These are phyloP conservation scores for Hedychridium roseum DNA, from an alignment of 2,888 invertebrate genomes.

Conservation along the genomic window DNA sequence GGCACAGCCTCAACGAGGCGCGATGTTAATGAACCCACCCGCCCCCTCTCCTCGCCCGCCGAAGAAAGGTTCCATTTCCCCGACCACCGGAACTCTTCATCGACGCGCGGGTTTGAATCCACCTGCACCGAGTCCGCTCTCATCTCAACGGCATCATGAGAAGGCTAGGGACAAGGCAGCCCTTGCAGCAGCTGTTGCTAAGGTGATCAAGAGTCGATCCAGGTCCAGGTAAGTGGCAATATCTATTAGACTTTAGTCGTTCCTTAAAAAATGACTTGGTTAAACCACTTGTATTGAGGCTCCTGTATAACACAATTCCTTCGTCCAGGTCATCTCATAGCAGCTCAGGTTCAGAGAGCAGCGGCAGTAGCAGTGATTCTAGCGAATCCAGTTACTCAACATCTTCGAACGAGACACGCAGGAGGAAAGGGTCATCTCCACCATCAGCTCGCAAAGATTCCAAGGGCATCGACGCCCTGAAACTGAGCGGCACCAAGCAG, in stretches of 20 bases:
- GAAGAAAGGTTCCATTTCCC: constrained; percentile 58
- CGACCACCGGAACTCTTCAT: constrained; percentile 58
- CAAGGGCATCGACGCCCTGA: constrained; percentile 70
- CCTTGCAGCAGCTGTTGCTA: constrained; percentile 57
- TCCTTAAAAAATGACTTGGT: no score
- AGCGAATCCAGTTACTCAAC: constrained; percentile 68
- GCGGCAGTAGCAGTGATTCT: constrained; percentile 69
- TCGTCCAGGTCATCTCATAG: constrained; percentile 63
- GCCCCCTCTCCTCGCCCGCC: constrained; percentile 71
- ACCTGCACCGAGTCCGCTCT: constrained; percentile 57
- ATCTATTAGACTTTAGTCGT: background rate
- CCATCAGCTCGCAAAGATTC: constrained; percentile 61
- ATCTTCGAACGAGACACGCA: constrained; percentile 63
- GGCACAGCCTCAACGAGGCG: constrained; percentile 71
- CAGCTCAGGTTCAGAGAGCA: constrained; percentile 66
- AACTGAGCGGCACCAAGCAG: constrained; percentile 70
- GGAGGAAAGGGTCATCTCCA: constrained; percentile 65
- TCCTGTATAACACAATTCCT: constrained; percentile 2
- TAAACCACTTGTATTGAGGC: constrained; percentile 1
- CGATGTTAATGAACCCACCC: constrained; percentile 78
- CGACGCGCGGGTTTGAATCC: constrained; percentile 60
- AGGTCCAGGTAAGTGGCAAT: constrained; percentile 58
- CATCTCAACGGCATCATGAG: constrained; percentile 53
- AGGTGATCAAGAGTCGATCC: constrained; percentile 60
- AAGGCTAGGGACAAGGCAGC: constrained; percentile 56